Base-by-base conservation (phyloP, 2,888 invertebrate species). In the Acleris cristana region DNA sequence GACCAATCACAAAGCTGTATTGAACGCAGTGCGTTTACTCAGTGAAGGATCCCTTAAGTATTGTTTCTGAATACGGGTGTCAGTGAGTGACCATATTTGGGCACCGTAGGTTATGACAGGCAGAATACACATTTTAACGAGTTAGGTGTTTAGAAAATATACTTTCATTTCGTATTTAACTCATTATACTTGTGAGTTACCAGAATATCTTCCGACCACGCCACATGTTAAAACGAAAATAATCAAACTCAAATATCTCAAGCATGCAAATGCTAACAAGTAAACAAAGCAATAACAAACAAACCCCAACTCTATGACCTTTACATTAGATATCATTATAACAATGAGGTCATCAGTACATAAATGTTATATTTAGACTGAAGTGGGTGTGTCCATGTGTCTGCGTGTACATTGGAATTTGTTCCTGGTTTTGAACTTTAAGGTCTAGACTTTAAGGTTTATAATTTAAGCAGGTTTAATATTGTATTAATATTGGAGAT, bases 301-400 rank as follows among this genome's bases (percentile, higher is more conserved):
- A 56, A 55, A 65, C 26, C 40, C 40, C 19, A 54, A 51, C 60
- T 12, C 40, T 65, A 44, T n/a, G 26, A 65, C 65, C 65, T 55
- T 55, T n/a, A 8, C 8, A 60, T 26, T 60, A 65, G 26, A 55
- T 54, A 34, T 14, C 49, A 64, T 44, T 40, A 16, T n/a, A 34
- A 40, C 34, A 55, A 65, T 65, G 65, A 65, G 55, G 55, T 65
- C 65, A 65, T 56, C 54, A 21, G 48, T 48, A 30, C 55, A 65
- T 65, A 59, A 65, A 44, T n/a, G 60, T 65, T 65, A 60, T 65
- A 65, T 65, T 65, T 60, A 65, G 65, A 60, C 60, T 60, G 49
- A 65, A 60, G 65, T 65, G 65, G 60, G 65, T 65, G 60, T 60
- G 49, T 34, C 60, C 60, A 54, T 55, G 54, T 55, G 26, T 14